phyloP scores from a whole-genome alignment of 2,113 vertebrate genomes.

The Sapayoa aenigma region DNA sequence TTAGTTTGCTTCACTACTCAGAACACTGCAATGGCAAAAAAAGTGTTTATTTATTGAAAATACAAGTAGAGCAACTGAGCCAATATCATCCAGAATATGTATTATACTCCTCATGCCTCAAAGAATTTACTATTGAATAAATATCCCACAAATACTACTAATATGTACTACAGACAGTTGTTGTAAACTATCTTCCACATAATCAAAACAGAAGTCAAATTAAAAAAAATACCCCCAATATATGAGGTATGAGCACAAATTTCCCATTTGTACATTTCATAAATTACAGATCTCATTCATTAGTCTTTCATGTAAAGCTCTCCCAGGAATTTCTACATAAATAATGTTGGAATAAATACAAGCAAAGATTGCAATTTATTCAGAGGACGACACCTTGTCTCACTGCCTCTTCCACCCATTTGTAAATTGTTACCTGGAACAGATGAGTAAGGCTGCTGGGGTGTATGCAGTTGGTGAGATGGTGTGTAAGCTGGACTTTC shows the following conservation, averaged over 20 bases:
- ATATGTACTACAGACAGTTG: neutral
- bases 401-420: neutral
- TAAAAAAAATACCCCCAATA: neutral
- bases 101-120: neutral
- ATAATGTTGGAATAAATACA: neutral
- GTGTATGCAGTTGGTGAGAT: constrained; percentile 54
- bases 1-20: neutral
- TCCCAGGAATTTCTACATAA: neutral
- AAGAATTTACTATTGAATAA: neutral
- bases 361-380: neutral
- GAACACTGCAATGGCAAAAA: neutral
- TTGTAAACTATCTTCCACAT: neutral
- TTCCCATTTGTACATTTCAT: neutral
- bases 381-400: neutral
- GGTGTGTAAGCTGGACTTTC: constrained; percentile 45
- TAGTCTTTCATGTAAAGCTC: neutral
- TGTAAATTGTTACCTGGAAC: constrained; percentile 72
- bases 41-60: neutral
- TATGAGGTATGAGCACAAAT: neutral
- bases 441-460: constrained; percentile 65
- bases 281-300: neutral
- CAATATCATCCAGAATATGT: neutral
- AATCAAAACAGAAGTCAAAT: neutral
- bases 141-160: neutral
- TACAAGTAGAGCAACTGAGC: neutral